Evolutionary conservation across 2,888 invertebrate species (phyloP).

Genomic region (Drosophila cognata): DNA sequence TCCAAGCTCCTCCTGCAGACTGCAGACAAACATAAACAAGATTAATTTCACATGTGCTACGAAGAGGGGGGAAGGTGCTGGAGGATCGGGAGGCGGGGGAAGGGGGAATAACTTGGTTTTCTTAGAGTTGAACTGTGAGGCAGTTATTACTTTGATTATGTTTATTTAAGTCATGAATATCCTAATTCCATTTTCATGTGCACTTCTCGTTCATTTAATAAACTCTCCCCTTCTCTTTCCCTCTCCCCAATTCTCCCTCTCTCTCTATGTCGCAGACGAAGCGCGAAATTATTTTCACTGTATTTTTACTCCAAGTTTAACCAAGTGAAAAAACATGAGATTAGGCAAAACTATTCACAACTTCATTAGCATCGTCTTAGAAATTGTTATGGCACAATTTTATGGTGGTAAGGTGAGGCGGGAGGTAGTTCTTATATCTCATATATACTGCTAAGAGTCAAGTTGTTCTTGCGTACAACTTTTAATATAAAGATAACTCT

Average conservation of each 20-base stretch:
- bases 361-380: slow-evolving; percentile 46
- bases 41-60: slow-evolving; percentile 79
- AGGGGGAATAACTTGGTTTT: not conserved
- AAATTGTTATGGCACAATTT: not conserved
- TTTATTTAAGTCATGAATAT: slow-evolving; percentile 78
- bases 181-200: slow-evolving; percentile 73
- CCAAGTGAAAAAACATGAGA: slow-evolving; percentile 77
- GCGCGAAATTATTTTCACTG: slow-evolving; percentile 69
- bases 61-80: not conserved
- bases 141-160: slow-evolving; percentile 79
- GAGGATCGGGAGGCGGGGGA: not conserved
- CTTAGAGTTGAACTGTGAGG: slow-evolving; percentile 15
- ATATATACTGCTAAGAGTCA: not conserved
- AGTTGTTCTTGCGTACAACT: not conserved
- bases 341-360: slow-evolving; percentile 68
- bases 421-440: not conserved
- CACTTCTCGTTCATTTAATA: slow-evolving; percentile 74
- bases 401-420: slow-evolving; percentile 34
- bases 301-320: slow-evolving; percentile 56
- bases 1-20: slow-evolving; percentile 4
- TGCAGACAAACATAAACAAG: slow-evolving; percentile 76
- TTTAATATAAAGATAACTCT: not conserved
- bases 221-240: slow-evolving; percentile 28
- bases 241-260: not conserved
- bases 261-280: slow-evolving; percentile 10